Evolutionary conservation across 2,113 vertebrate species (phyloP).

Genomic region (Thomomys bottae): DNA sequence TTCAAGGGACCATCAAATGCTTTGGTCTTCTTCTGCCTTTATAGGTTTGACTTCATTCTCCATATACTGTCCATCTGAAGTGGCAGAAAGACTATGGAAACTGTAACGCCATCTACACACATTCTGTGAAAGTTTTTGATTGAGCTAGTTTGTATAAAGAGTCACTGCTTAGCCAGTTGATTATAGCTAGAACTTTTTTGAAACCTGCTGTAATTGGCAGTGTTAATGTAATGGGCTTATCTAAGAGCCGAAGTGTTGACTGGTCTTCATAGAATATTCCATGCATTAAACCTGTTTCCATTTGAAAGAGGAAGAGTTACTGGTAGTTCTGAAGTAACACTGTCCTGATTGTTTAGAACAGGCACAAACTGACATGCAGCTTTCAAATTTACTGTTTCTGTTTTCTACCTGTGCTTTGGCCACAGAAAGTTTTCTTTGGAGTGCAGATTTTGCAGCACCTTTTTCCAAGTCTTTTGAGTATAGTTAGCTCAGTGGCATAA

Average conservation of each 20-base stretch:
- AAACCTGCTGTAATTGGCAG: no score
- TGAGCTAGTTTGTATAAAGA: not conserved
- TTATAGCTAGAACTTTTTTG: fast-evolving
- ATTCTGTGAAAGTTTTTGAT: not conserved
- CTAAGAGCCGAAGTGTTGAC: not conserved
- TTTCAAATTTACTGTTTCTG: not conserved
- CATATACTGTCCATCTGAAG: not conserved
- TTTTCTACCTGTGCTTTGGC: constrained; percentile 18
- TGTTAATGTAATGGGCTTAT: not conserved
- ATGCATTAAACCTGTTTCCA: not conserved
- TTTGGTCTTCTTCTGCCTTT: not conserved
- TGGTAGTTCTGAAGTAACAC: not conserved
- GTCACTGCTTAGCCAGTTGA: not conserved
- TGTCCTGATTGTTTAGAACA: not conserved
- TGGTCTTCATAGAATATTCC: not conserved
- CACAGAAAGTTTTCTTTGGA: constrained; percentile 8
- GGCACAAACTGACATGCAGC: not conserved
- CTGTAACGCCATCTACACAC: not conserved
- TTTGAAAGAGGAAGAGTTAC: not conserved
- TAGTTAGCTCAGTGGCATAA: constrained; percentile 59
- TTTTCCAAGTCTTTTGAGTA: constrained; percentile 36
- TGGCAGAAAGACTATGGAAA: not conserved
- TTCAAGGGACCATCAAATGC: not conserved
- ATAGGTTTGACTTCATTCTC: not conserved
- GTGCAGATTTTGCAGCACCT: not conserved